These are phyloP conservation scores for Lepidocolaptes lacrymiger DNA, from an alignment of 2,797 vertebrate genomes.

Conservation along the genomic window DNA sequence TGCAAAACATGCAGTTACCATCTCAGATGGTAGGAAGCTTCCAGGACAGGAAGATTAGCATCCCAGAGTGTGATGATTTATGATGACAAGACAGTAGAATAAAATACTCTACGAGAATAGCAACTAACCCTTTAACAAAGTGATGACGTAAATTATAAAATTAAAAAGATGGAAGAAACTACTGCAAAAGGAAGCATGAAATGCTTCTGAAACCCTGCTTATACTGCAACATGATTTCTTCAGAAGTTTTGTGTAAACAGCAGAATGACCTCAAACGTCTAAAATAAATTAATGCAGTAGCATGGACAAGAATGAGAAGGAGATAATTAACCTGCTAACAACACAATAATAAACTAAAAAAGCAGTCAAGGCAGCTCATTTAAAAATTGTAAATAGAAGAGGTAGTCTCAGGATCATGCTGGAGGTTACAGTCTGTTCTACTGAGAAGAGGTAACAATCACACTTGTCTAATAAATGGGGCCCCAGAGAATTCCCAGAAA, in stretches of 20 bases:
- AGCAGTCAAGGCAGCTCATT: not conserved
- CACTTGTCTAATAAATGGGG: not conserved
- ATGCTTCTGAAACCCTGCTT: not conserved
- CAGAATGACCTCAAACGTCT: not conserved
- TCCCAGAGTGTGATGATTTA: not conserved
- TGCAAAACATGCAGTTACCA: not conserved
- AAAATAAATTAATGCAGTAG: not conserved
- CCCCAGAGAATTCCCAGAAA: not conserved
- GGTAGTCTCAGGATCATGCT: not conserved
- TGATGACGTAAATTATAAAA: not conserved
- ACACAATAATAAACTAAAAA: not conserved
- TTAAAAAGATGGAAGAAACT: not conserved
- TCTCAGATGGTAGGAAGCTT: not conserved
- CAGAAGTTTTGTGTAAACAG: not conserved
- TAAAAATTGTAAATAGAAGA: not conserved
- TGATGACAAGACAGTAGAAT: not conserved
- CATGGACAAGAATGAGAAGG: not conserved
- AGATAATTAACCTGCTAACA: not conserved
- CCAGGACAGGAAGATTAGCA: not conserved
- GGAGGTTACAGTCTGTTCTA: not conserved
- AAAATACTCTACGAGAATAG: not conserved
- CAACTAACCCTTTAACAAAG: not conserved
- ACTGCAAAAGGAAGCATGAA: not conserved
- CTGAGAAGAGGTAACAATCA: not conserved
- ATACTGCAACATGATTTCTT: not conserved